These are phyloP conservation scores for Orycteropus afer DNA, from an alignment of 2,113 vertebrate genomes.

Conservation along the genomic window DNA sequence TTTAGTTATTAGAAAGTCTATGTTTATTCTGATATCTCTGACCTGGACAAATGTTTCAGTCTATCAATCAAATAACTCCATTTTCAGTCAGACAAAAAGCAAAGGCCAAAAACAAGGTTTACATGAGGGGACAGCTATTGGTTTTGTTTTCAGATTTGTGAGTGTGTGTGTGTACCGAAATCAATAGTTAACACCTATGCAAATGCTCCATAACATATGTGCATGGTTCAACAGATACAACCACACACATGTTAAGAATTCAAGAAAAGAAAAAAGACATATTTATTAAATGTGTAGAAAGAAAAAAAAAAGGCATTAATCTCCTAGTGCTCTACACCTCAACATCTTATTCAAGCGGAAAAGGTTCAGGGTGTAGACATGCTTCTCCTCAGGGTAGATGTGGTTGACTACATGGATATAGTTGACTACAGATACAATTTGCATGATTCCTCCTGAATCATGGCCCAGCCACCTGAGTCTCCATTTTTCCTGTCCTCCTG, in stretches of 20 bases:
- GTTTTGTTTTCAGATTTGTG: too few species aligned
- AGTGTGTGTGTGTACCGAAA: not conserved
- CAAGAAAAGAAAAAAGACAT: not conserved
- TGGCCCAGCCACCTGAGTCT: fast-evolving
- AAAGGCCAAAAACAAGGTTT: not conserved
- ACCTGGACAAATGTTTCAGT: not conserved
- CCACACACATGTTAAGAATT: not conserved
- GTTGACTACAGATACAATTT: not conserved
- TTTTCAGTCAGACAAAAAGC: not conserved
- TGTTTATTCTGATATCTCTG: not conserved
- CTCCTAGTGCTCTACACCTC: not conserved
- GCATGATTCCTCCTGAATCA: too few species aligned
- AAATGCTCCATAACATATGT: fast-evolving
- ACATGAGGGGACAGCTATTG: not conserved
- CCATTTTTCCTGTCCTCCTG: not conserved
- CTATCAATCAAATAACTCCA: not conserved
- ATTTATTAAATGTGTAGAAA: fast-evolving
- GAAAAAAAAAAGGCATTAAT: not conserved
- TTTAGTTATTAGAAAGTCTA: not conserved
- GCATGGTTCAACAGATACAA: not conserved
- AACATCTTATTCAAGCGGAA: not conserved
- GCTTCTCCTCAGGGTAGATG: not conserved
- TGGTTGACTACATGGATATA: fast-evolving
- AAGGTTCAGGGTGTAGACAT: fast-evolving
- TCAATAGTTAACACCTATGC: not conserved